Percentiles rank a stretch among this genome's conserved stretches.
Evolutionary conservation across 2,113 vertebrate species (phyloP).

Genomic region (Cathartes aura): DNA sequence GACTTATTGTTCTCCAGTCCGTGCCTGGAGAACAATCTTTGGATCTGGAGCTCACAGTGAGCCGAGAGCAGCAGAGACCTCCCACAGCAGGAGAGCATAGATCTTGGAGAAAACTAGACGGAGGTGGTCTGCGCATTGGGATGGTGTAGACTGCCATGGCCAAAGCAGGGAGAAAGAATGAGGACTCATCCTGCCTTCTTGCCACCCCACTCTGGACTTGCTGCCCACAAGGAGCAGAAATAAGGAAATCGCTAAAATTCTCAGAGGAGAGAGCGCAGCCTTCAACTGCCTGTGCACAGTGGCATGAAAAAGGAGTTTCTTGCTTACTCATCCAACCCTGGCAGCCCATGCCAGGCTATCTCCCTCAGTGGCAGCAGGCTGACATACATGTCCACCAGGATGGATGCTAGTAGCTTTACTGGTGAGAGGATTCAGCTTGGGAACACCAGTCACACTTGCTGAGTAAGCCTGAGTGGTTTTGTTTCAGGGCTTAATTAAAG

Average conservation of each 20-base stretch:
- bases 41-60: not conserved
- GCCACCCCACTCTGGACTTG: not conserved
- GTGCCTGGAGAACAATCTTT: not conserved
- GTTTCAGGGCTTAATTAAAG: not conserved
- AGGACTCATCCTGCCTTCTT: not conserved
- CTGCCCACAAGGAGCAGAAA: not conserved
- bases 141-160: too few relatives aligned
- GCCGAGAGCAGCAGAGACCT: fast-evolving
- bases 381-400: too few relatives aligned
- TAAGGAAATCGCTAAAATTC: not conserved
- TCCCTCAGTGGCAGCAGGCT: not conserved
- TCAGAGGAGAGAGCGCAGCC: not conserved
- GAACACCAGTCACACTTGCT: not conserved
- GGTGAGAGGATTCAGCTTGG: not conserved
- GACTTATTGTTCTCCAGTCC: not conserved
- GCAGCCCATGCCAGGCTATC: not conserved
- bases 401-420: not conserved
- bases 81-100: not conserved
- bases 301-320: not conserved
- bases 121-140: not conserved
- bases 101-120: not conserved
- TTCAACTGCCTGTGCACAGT: not conserved
- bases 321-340: not conserved
- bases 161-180: not conserved
- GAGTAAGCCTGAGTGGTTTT: not conserved